Percentiles rank a stretch among this genome's conserved stretches.
These are phyloP conservation scores for Gallirallus australis DNA, from an alignment of 2,797 vertebrate genomes.

Conservation along the genomic window DNA sequence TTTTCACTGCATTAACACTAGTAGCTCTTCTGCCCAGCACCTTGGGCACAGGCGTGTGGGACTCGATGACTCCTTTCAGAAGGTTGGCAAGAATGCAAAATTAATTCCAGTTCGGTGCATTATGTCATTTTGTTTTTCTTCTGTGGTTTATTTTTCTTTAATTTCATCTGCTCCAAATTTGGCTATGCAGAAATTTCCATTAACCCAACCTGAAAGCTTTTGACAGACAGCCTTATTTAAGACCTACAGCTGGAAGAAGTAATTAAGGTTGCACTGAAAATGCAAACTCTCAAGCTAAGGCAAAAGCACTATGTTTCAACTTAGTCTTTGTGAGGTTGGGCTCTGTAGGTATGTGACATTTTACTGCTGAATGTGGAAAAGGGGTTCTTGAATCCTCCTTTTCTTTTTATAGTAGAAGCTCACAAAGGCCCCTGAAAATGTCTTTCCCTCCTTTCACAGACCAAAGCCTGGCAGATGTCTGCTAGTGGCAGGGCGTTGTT, in stretches of 20 bases:
- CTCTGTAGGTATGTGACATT: background rate
- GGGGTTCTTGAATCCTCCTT: background rate
- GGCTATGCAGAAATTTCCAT: background rate
- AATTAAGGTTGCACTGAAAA: conserved; percentile 31
- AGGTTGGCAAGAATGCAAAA: background rate
- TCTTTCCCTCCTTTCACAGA: background rate
- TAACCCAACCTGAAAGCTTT: background rate
- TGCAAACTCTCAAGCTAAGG: background rate
- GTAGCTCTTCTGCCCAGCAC: background rate
- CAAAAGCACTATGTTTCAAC: background rate
- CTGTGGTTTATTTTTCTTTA: conserved; percentile 49
- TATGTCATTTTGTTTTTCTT: background rate
- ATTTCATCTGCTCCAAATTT: conserved; percentile 27
- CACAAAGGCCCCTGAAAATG: background rate
- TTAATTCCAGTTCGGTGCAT: background rate
- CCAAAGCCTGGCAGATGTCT: background rate
- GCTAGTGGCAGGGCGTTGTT: background rate
- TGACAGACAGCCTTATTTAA: conserved; percentile 23
- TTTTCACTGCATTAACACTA: background rate
- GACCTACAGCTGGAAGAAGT: conserved; percentile 26
- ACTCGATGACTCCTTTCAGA: background rate
- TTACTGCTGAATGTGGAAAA: background rate
- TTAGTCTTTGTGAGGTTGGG: background rate
- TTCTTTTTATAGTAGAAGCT: background rate
- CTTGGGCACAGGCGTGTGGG: background rate